Percentiles rank a stretch among this genome's conserved stretches.
These are phyloP conservation scores for Chionis minor DNA, from an alignment of 2,113 vertebrate species.

Conservation along the genomic window DNA sequence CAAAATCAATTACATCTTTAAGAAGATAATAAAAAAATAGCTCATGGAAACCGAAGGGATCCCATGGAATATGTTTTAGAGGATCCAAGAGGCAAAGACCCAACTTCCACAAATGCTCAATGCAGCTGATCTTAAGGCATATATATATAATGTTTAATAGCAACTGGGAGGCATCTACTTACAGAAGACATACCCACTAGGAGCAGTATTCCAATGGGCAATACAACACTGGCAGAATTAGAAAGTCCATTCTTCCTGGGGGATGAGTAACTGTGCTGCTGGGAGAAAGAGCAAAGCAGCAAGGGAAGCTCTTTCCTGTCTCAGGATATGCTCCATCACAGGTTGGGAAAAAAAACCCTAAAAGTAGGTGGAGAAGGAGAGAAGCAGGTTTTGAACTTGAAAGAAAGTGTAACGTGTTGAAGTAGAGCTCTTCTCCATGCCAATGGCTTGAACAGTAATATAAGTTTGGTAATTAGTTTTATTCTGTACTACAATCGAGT, in stretches of 20 bases:
- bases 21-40: neutral
- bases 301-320: neutral
- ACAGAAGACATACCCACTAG: neutral
- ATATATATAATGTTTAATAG: neutral
- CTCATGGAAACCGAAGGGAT: neutral
- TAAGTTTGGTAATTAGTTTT: neutral
- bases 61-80: neutral
- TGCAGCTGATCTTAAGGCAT: neutral
- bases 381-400: neutral
- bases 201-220: neutral
- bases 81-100: neutral
- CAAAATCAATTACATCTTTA: neutral
- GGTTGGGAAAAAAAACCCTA: neutral
- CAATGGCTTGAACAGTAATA: neutral
- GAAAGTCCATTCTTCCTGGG: neutral
- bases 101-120: neutral
- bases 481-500: neutral
- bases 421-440: neutral
- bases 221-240: neutral
- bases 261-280: too few species aligned
- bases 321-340: neutral
- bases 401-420: neutral
- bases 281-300: neutral
- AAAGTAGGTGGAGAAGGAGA: neutral
- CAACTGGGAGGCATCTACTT: neutral